Conservation (phyloP, 2,113 vertebrate species). For the Corythornis cristatus region DNA sequence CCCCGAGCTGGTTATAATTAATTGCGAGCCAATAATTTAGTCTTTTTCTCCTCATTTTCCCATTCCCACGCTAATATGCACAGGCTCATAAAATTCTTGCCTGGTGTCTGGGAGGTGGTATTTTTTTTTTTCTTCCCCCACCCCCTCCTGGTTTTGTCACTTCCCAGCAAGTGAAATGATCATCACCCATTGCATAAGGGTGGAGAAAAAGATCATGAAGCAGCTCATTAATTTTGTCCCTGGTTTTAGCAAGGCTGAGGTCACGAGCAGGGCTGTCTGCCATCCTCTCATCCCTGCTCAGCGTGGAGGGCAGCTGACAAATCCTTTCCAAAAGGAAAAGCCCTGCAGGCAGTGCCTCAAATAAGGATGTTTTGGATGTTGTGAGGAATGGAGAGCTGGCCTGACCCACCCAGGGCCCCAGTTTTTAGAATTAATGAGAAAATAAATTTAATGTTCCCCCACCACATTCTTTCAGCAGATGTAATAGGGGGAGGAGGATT, state of each 20-base stretch:
- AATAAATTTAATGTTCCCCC: not conserved
- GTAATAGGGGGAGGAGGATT: not conserved
- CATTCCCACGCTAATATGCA: not conserved
- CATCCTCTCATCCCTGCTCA: not conserved
- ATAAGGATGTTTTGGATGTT: not conserved
- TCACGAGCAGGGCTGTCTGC: not conserved
- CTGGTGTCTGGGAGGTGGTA: not conserved
- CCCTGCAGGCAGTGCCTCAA: not conserved
- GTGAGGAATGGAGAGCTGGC: not conserved
- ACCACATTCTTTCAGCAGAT: not conserved
- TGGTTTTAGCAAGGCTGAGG: not conserved
- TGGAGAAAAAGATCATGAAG: not conserved
- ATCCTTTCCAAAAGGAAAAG: not conserved
- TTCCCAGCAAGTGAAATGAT: not conserved
- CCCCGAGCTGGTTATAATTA: not conserved
- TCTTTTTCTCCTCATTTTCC: not conserved
- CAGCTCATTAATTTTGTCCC: not conserved
- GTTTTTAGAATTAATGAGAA: not conserved
- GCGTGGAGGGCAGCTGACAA: fast-evolving
- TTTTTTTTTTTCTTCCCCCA: not conserved
- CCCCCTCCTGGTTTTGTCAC: not conserved
- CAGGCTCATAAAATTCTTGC: not conserved
- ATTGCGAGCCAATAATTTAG: not conserved
- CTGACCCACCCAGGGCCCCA: not conserved
- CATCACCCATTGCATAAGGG: not conserved